Evolutionary conservation across 2,888 invertebrate species (phyloP).

Genomic region (Ferdinandea cuprea): DNA sequence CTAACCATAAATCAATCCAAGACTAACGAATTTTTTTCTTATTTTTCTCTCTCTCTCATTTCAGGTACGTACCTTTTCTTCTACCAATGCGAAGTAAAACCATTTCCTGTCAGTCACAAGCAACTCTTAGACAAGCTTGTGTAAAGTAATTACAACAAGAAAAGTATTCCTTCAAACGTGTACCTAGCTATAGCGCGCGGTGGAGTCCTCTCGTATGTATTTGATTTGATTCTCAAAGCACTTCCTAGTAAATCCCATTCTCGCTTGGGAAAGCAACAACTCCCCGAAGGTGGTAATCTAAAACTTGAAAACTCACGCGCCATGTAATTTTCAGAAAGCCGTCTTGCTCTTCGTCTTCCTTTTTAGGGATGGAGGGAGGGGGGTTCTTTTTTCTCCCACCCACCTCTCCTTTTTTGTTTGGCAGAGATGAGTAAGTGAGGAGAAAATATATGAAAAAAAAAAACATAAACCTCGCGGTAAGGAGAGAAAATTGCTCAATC

Average conservation of each 20-base stretch:
- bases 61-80: conserved; percentile 72
- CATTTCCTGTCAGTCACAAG: conserved; percentile 68
- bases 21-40: conserved; percentile 31
- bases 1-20: conserved; percentile 47
- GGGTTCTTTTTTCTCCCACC: neutral
- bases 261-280: conserved; percentile 15
- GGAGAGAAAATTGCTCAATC: conserved; percentile 51
- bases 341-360: conserved; percentile 10
- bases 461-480: conserved; percentile 34
- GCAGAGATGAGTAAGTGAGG: conserved; percentile 2
- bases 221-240: conserved; percentile 68
- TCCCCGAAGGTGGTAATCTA: conserved; percentile 65
- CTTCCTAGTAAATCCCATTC: conserved; percentile 41
- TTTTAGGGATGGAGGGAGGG: conserved; percentile 13
- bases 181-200: neutral
- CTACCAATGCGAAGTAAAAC: conserved; percentile 37
- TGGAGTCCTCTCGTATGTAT: conserved; percentile 18
- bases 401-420: too few relatives aligned
- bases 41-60: conserved; percentile 39
- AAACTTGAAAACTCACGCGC: conserved; percentile 59
- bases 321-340: conserved; percentile 55
- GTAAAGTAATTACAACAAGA: conserved; percentile 72
- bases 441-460: conserved; percentile 44
- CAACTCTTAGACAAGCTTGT: conserved; percentile 64
- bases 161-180: conserved; percentile 10